Evolutionary conservation across 2,113 vertebrate species (phyloP).

Genomic region (Serilophus lunatus): DNA sequence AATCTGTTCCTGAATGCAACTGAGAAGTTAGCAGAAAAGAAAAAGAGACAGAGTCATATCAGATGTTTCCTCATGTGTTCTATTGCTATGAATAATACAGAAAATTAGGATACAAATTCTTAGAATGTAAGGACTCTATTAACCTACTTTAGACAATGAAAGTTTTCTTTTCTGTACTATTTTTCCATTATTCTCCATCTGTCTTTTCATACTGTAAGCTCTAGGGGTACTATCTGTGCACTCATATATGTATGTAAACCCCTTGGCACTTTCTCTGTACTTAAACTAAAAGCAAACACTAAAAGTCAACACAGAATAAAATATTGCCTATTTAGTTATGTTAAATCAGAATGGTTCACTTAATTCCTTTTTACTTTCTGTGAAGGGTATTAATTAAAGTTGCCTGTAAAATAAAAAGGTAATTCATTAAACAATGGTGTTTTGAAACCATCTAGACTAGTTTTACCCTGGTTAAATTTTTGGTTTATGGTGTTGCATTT

Average conservation of each 20-base stretch:
- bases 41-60: not conserved
- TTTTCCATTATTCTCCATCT: not conserved
- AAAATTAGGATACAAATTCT: not conserved
- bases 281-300: constrained; percentile 16
- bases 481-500: not conserved
- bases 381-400: not conserved
- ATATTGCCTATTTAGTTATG: not conserved
- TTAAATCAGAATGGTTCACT: not conserved
- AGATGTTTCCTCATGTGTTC: not conserved
- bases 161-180: not conserved
- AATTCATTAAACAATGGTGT: not conserved
- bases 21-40: not conserved
- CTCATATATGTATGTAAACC: not conserved
- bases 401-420: not conserved
- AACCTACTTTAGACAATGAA: not conserved
- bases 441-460: not conserved
- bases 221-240: not conserved
- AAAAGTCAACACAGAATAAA: not conserved
- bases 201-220: not conserved
- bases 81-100: not conserved
- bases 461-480: not conserved
- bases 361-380: not conserved
- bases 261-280: not conserved
- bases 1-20: not conserved
- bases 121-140: not conserved